These are phyloP conservation scores for Drosophila busckii DNA, from an alignment of 1,140 invertebrate species.

Conservation along the genomic window DNA sequence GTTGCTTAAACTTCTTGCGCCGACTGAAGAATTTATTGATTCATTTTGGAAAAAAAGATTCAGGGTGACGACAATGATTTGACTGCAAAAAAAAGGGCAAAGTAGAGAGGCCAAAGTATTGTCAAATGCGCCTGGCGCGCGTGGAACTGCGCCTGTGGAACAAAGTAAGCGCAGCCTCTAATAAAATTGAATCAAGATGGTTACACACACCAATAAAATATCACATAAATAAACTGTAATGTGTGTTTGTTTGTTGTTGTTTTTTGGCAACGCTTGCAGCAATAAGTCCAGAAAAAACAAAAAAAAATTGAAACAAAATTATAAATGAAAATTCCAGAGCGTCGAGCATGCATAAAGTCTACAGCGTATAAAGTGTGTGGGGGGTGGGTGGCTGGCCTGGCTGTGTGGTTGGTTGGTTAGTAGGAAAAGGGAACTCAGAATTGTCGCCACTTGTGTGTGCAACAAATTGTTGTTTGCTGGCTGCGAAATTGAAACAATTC, in stretches of 20 bases:
- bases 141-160: no score
- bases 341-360: conserved; percentile 19
- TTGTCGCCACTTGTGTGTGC: conserved; percentile 57
- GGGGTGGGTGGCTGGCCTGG: no score
- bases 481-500: conserved; percentile 67
- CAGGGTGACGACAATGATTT: no score
- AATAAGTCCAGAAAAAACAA: not conserved
- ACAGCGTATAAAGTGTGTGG: not conserved
- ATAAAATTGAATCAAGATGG: conserved; percentile 70
- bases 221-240: conserved; percentile 1
- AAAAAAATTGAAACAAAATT: conserved; percentile 32
- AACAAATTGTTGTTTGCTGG: conserved; percentile 61
- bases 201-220: no score
- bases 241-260: conserved; percentile 24
- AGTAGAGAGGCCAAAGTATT: not conserved
- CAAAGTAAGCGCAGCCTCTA: conserved; percentile 21
- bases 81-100: conserved; percentile 9
- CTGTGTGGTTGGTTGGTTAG: no score
- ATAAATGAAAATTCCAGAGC: conserved; percentile 69
- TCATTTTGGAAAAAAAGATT: conserved; percentile 35
- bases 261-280: conserved; percentile 40
- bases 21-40: conserved; percentile 64
- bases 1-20: conserved; percentile 38
- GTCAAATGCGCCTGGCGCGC: no score
- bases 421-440: conserved; percentile 23